phyloP scores from a whole-genome alignment of 1,140 invertebrate species.

The Ceratina japonica region DNA sequence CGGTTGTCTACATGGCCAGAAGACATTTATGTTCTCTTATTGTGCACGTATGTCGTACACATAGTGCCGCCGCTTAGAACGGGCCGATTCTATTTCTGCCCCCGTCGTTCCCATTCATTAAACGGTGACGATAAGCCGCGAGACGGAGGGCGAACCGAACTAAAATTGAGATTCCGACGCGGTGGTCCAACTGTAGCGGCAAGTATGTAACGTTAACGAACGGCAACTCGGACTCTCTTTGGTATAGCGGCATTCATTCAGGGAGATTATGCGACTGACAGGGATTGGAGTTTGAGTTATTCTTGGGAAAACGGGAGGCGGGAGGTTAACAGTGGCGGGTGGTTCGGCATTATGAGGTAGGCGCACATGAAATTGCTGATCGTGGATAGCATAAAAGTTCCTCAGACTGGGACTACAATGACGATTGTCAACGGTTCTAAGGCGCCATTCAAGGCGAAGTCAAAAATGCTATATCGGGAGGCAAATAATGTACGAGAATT shows the following conservation, averaged over 20 bases:
- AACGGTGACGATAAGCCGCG: constrained; percentile 3
- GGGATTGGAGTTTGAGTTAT: constrained; percentile 1
- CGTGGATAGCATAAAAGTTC: no score
- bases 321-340: background rate
- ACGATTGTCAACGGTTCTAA: no score
- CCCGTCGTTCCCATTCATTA: constrained; percentile 21
- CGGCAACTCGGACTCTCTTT: background rate
- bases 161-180: constrained; percentile 14
- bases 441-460: no score
- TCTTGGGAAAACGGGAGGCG: background rate
- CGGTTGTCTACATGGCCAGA: background rate
- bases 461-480: no score
- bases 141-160: background rate
- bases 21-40: background rate
- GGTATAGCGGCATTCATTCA: background rate
- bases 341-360: background rate
- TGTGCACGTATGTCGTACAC: background rate
- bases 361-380: no score
- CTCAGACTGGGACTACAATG: no score
- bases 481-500: no score
- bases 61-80: background rate
- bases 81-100: constrained; percentile 29
- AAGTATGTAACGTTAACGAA: background rate
- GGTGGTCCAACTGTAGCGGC: background rate
- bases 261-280: background rate